Evolutionary conservation across 1,140 invertebrate genomes (phyloP), one percentile per base, ranked within the genome.

Genomic region (Neodiprion pinetum): DNA sequence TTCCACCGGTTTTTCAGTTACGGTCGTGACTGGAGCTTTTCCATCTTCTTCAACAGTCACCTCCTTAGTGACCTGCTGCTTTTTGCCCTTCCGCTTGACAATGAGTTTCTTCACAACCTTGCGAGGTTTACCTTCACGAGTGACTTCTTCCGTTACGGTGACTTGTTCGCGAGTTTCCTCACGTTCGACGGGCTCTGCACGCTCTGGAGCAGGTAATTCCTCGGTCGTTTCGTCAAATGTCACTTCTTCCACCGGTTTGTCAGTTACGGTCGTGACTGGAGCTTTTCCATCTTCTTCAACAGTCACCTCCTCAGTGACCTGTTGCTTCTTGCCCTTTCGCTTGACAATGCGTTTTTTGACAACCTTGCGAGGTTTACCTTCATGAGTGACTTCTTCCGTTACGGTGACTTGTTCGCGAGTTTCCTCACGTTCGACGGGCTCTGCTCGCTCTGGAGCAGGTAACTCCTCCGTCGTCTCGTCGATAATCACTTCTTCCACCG

Each of bases 1-100:
- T 74, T 78, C 72, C 72, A 47, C 12, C 23, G 50, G 48, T 28
- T 66, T 14, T 49, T 74, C 70, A 49, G 71, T 53, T 40, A 73
- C 76, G 69, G 50, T 74, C 61, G 28, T 48, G 47, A 79, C 40
- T 72, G 75, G 67, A 9, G 72, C 72, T 72, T 88, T 85, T 68
- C 85, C 85, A 72, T 86, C 86, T 73, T 88, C 85, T 72, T 88
- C 82, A 3, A 88, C 77, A 11, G 84, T 87, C 71, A 84, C 80
- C 40, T 87, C 82, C 78, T 88, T 86, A 0, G 85, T 88, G 4
- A 87, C 82, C 75, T 87, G 84, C 81, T 86, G 83, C 73, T 88
- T 86, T 0, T 81, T 69, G 3, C 85, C 86, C 11, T 84, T 80
- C 72, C 88, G 87, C 73, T 86, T 87, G 21, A 86, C 87, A 7